Base-by-base conservation (phyloP, 1,140 invertebrate species). In the Penaeus chinensis region DNA sequence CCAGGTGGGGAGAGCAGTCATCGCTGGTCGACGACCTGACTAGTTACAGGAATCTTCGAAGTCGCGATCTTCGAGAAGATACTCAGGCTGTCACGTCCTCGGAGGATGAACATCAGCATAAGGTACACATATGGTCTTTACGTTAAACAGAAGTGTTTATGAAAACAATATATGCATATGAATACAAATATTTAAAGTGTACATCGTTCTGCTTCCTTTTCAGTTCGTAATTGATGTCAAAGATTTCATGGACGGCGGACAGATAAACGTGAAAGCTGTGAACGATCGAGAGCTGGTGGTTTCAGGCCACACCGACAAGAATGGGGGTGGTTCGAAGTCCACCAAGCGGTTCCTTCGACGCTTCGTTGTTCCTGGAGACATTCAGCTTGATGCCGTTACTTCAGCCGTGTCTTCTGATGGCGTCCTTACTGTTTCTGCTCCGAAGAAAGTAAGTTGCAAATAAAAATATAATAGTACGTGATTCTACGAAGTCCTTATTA, bases 271-370 rank as follows among this genome's bases (percentile, higher is more conserved):
- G 47, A 89, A 84, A 37, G 66, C 47, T 32, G 37, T 84, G 16
- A 79, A 89, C 22, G 87, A 82, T 13, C 37, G 66, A 24, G 82
- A 85, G n/a, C 66, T 89, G 62, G 87, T 89, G 65, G 82, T 85
- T 32, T 82, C 81, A 60, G 84, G 84, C 7, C 74, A 42, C 11
- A 54, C 65, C 3, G 82, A 80, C 32, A 66, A 37, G 63, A 65
- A 77, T 10, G 61, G 24, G 4, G 87, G 61, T 22, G 83, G 77
- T 61, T 10, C 65, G 8, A 82, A 60, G 54, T 60, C 69, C 47
- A 24, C 95, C 0, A 94, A 95, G 8, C 95, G 96, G 91, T 97
- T 97, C 92, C 94, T 94, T n/a, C 94, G 96, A 62, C 93, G 94
- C 63, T 96, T 95, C 87, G 92, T 93, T n/a, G 89, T 95, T 47